Base-by-base conservation (phyloP, 2,888 invertebrate species). In the Frankliniella intonsa region DNA sequence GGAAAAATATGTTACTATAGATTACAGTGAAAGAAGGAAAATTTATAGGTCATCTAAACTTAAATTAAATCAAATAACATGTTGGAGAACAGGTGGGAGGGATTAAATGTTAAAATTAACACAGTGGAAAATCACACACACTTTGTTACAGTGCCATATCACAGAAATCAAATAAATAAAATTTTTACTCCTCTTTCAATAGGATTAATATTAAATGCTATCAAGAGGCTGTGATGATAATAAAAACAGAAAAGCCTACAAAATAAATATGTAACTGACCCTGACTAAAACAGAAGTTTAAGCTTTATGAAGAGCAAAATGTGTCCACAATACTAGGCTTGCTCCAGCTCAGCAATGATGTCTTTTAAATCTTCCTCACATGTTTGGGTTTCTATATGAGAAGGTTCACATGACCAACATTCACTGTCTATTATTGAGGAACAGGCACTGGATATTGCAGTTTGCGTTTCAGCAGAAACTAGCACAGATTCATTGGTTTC, bases 381-480 rank as follows among this genome's bases (percentile, higher is more conserved):
- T 69, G 69, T 69, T 69, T 69, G 69, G 11, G 69, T 69, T 22
- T 69, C 69, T n/a, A 69, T 69, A 22, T 69, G 69, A 25, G 69
- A 76, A 22, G 25, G 22, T 76, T 22, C 69, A 22, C 10, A 9
- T 8, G 25, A 76, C 69, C 69, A 76, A 25, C 69, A 76, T 9
- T 76, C 22, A 76, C 25, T 76, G 25, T 76, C 25, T 8, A 76
- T 76, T 1, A 25, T 9, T 10, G 69, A 76, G 12, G 69, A 25
- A 12, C 12, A 76, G 9, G n/a, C 25, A 25, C 69, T 76, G 9
- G 69, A 76, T 76, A 76, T 76, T 76, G 69, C 69, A 10, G 92
- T 92, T 86, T 92, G 91, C 17, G 91, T 92, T 86, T 92, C 91
- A 0, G 91, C 90, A 2, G 91, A 91, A 3, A 90, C 90, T 22